These are phyloP conservation scores for Apostichopus parvimensis DNA, from an alignment of 35 echinoderm and acorn worm genomes.

Conservation along the genomic window DNA sequence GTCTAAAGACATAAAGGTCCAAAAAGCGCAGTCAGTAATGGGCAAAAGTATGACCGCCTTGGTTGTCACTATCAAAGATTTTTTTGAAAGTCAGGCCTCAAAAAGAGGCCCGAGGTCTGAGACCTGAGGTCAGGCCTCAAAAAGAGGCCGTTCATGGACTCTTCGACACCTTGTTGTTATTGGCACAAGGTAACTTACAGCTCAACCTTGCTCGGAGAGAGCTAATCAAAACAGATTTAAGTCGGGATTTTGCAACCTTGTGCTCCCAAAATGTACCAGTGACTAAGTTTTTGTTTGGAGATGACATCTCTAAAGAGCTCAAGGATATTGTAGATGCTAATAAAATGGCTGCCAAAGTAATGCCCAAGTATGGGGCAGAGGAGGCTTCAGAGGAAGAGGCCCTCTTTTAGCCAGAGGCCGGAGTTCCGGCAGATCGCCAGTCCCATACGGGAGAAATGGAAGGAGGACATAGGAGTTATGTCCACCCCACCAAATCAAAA, in stretches of 20 bases:
- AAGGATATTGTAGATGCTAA: constrained; percentile 54
- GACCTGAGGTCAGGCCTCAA: no score
- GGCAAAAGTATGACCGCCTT: constrained; percentile 53
- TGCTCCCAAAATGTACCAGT: no score
- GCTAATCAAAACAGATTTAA: background rate
- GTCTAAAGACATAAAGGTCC: no score
- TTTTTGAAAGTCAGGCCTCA: constrained; percentile 36
- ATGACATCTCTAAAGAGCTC: background rate
- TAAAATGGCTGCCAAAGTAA: constrained; percentile 42
- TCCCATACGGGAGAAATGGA: no score
- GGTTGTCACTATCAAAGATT: constrained; percentile 34
- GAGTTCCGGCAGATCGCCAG: no score
- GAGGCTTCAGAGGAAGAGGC: background rate
- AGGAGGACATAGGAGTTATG: no score
- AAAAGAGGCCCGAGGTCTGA: no score
- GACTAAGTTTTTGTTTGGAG: no score
- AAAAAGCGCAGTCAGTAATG: background rate
- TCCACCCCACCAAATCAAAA: no score
- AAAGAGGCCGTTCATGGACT: constrained; percentile 27
- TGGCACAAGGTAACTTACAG: constrained; percentile 35
- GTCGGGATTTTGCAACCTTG: background rate
- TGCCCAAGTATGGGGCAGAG: no score
- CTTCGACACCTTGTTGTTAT: constrained; percentile 37
- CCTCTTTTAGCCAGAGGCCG: background rate
- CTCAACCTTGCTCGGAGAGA: no score